A percentile compares a stretch with the other conserved stretches of the same genome.
phyloP scores from a whole-genome alignment of 2,113 vertebrate genomes.

The Gobio gobio region DNA sequence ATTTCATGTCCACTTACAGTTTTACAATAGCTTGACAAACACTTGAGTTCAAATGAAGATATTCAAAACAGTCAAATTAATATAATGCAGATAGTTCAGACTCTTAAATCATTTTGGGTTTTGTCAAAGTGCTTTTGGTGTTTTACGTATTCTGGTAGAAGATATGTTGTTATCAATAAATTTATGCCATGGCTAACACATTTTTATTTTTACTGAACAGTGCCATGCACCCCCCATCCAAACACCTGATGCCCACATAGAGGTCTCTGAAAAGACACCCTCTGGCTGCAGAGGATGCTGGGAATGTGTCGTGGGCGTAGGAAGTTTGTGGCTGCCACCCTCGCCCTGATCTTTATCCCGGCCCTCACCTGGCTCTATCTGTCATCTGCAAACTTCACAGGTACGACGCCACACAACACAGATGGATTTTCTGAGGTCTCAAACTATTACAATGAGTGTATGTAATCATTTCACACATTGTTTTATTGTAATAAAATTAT shows the following conservation, averaged over 20 bases:
- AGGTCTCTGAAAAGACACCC: conserved; percentile 73
- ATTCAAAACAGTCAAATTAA: too few species aligned
- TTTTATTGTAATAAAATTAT: too few species aligned
- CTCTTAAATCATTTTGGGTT: background rate
- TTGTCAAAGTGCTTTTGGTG: background rate
- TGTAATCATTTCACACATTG: too few species aligned
- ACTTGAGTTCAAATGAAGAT: background rate
- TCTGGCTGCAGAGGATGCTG: conserved; percentile 90
- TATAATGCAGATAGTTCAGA: too few species aligned
- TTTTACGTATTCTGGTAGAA: background rate
- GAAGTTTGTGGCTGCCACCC: conserved; percentile 94
- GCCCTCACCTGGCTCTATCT: conserved; percentile 97
- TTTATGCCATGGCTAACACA: background rate
- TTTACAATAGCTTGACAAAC: background rate
- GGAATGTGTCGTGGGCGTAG: conserved; percentile 98
- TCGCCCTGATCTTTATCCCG: conserved; percentile 92
- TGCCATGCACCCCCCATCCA: conserved; percentile 86
- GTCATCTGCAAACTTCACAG: conserved; percentile 92
- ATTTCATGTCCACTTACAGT: background rate
- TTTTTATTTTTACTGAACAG: conserved; percentile 63
- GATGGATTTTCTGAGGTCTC: background rate
- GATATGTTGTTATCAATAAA: background rate
- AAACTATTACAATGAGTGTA: background rate
- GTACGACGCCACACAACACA: conserved; percentile 67
- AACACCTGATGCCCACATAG: conserved; percentile 83